Evolutionary conservation across 2,888 invertebrate genomes (phyloP), one percentile per base, ranked within the genome.

Genomic region (Frankliniella fusca): DNA sequence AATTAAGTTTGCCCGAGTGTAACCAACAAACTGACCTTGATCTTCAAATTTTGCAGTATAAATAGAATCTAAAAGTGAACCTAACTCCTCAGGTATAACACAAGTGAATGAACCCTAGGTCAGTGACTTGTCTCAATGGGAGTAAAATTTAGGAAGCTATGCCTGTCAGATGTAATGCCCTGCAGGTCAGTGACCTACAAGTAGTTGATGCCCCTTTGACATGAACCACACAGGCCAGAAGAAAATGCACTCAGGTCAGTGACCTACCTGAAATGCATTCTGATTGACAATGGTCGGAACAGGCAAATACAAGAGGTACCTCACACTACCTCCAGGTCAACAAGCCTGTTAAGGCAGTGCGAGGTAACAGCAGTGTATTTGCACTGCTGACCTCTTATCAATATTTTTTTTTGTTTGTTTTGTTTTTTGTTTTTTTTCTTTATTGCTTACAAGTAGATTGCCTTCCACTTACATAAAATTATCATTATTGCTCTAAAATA

Each of bases 391-490:
- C 70, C 70, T 86, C 84, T 84, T 10, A 76, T 86, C 86, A 84
- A 86, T 85, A 85, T 86, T 85, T 49, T 82, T 49, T 86, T 85
- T 86, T 83, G 86, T 87, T 87, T 87, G 87, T 86, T 87, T 86
- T 86, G 86, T 86, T 87, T 86, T 87, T 87, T 87, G 87, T 85
- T 85, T 85, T 85, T 86, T 85, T 89, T 87, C 87, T 89, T 89
- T 89, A 90, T 90, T 90, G 89, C 90, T 90, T 90, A 90, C 88
- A 87, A 87, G 87, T 86, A 86, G 85, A 85, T 85, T 84, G 88
- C 61, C 50, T 81, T 81, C 50, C 50, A 81, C 50, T 61, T 38
- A 50, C 81, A 81, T 61, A 28, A 15, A 49, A 48, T 49, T 61
- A 49, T 38, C 61, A 38, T 81, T 49, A 50, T 81, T 61, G 81